Base-by-base conservation (phyloP, 1,140 invertebrate genomes). In the Holcopasites calliopsidis region DNA sequence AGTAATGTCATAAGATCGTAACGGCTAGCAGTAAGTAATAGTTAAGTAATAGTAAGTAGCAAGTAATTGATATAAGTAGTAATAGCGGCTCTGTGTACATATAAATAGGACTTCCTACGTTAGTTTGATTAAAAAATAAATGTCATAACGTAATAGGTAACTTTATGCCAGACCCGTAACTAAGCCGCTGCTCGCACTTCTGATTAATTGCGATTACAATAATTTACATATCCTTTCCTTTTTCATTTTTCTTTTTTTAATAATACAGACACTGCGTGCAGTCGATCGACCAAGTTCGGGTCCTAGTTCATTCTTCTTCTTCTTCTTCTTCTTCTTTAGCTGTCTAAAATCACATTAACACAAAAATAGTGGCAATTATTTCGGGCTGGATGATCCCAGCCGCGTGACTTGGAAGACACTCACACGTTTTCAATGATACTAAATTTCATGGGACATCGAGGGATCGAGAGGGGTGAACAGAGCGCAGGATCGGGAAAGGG, bases 311-410 rank as follows among this genome's bases (percentile, higher is more conserved):
- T 65, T 62, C 58, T 68, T 70, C 28, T 28, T 55, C 13, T 61
- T 54, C 80, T n/a, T n/a, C n/a, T n/a, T 44, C 55, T 58, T 55
- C 13, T 61, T 54, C 80, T 88, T 90, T 90, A 90, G 83, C 76
- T 81, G 65, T 81, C 89, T 90, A 90, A 90, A 90, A 90, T 90
- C 89, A 90, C 89, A 90, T 90, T 88, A 86, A 90, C 87, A 82
- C 89, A 89, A 89, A 82, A 89, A 84, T 88, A 89, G 76, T 85
- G 65, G 75, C 80, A 83, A 70, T 52, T 28, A 71, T 76, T 50
- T 13, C 50, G 75, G 71, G 74, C 79, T 84, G 79, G 84, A 71
- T 66, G 77, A 66, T 82, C 64, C 77, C 85, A 80, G 82, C 65
- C 81, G 47, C 72, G 75, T 79, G 84, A 81, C 73, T 55, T 73